Percentiles rank a stretch among this genome's conserved stretches.
Evolutionary conservation across 35 echinoderm and acorn worm genomes (phyloP).

Genomic region (Anneissia japonica): DNA sequence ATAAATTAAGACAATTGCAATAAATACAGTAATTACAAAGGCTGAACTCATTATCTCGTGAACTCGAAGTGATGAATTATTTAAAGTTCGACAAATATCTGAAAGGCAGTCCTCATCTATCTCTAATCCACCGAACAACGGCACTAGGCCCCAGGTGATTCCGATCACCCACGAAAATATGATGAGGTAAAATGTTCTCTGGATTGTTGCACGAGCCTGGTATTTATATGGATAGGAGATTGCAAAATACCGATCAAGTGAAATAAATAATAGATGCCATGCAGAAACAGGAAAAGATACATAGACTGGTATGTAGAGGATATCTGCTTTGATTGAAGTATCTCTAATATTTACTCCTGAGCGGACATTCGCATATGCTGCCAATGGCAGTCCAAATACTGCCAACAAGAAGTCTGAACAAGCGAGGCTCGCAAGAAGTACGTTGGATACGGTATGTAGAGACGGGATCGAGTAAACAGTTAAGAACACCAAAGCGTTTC

Average conservation of each 20-base stretch:
- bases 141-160: too few relatives aligned
- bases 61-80: background rate
- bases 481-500: background rate
- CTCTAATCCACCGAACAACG: too few relatives aligned
- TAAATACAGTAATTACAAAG: background rate
- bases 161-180: too few relatives aligned
- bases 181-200: too few relatives aligned
- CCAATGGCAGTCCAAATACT: background rate
- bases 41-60: background rate
- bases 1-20: background rate
- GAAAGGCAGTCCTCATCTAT: background rate
- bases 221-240: too few relatives aligned
- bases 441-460: background rate
- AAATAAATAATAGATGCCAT: background rate
- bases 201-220: too few relatives aligned
- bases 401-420: background rate
- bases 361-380: background rate
- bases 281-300: background rate
- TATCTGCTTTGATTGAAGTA: background rate
- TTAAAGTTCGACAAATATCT: background rate
- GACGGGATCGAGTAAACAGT: background rate
- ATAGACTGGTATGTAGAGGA: background rate
- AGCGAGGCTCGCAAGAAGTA: background rate
- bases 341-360: background rate
- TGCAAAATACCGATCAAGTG: background rate